Evolutionary conservation across 2,888 invertebrate genomes (phyloP).

Genomic region (Caenorhabditis japonica): DNA sequence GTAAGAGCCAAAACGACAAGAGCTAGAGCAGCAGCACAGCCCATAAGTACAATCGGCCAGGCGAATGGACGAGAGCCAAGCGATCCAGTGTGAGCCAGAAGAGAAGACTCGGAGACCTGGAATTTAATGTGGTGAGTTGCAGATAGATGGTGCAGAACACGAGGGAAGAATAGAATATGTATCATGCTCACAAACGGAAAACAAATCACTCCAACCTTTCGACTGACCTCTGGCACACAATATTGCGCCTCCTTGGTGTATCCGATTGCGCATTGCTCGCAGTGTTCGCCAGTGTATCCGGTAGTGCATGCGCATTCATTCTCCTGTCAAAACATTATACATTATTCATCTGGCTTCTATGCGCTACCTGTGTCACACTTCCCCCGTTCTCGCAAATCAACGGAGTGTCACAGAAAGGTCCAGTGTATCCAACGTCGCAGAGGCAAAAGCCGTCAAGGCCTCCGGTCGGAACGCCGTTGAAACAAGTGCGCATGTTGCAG

Average conservation of each 20-base stretch:
- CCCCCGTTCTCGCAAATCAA: constrained; percentile 64
- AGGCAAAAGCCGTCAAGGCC: constrained; percentile 65
- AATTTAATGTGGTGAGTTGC: background rate
- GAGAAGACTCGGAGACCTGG: constrained; percentile 58
- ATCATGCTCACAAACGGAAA: background rate
- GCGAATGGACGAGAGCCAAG: constrained; percentile 55
- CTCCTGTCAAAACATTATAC: constrained; percentile 36
- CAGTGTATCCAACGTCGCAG: constrained; percentile 65
- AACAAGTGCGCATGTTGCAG: constrained; percentile 63
- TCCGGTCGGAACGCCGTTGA: constrained; percentile 64
- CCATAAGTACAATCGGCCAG: constrained; percentile 60
- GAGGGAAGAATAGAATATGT: background rate
- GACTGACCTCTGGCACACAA: constrained; percentile 62
- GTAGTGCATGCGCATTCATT: constrained; percentile 62
- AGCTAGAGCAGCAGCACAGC: constrained; percentile 56
- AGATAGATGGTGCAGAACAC: background rate
- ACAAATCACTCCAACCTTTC: constrained; percentile 40
- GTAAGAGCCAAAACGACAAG: constrained; percentile 50
- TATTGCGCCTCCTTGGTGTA: constrained; percentile 52
- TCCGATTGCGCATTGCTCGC: constrained; percentile 59
- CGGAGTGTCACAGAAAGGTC: constrained; percentile 64
- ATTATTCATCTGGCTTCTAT: constrained; percentile 3
- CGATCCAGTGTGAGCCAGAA: constrained; percentile 57
- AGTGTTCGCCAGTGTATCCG: constrained; percentile 61
- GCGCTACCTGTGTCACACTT: constrained; percentile 48